phyloP scores from a whole-genome alignment of 1,140 invertebrate genomes.

The Monomorium pharaonis region DNA sequence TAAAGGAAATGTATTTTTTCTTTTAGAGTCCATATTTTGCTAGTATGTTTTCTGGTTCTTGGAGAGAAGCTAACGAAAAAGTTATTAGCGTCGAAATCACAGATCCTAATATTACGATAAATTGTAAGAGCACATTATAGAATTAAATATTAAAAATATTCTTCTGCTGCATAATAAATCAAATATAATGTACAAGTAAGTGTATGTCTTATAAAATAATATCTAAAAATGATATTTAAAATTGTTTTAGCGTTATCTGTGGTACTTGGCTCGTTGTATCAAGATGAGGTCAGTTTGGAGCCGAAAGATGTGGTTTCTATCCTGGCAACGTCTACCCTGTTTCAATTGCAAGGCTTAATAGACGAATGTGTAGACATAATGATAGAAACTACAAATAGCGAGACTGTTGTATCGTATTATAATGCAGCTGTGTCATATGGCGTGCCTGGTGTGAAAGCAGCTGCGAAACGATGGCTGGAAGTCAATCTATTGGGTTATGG shows the following conservation, averaged over 20 bases:
- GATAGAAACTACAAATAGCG: conserved; percentile 90
- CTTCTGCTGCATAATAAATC: not conserved
- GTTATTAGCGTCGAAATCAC: conserved; percentile 90
- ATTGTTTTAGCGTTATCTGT: conserved; percentile 87
- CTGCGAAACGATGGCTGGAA: conserved; percentile 89
- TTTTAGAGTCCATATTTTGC: conserved; percentile 92
- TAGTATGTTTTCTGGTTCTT: conserved; percentile 94
- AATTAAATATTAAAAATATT: not conserved
- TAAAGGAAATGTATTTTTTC: not conserved
- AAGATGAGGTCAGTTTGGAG: conserved; percentile 91
- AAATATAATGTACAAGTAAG: not conserved
- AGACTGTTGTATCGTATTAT: conserved; percentile 90
- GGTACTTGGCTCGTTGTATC: conserved; percentile 92
- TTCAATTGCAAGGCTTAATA: conserved; percentile 92
- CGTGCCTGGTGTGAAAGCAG: conserved; percentile 87
- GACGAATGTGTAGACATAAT: conserved; percentile 92
- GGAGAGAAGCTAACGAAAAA: conserved; percentile 90
- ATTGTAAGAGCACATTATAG: conserved; percentile 85
- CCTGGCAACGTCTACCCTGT: conserved; percentile 91
- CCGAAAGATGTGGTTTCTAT: conserved; percentile 90
- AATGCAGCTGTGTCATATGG: conserved; percentile 90
- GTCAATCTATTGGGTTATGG: conserved; percentile 89
- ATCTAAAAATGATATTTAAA: conserved; percentile 4
- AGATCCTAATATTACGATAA: conserved; percentile 90
- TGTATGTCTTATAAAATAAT: not conserved